Percentiles rank a stretch among this genome's conserved stretches.
Evolutionary conservation across 2,888 invertebrate genomes (phyloP).

Genomic region (Chaitophorus viminalis): DNA sequence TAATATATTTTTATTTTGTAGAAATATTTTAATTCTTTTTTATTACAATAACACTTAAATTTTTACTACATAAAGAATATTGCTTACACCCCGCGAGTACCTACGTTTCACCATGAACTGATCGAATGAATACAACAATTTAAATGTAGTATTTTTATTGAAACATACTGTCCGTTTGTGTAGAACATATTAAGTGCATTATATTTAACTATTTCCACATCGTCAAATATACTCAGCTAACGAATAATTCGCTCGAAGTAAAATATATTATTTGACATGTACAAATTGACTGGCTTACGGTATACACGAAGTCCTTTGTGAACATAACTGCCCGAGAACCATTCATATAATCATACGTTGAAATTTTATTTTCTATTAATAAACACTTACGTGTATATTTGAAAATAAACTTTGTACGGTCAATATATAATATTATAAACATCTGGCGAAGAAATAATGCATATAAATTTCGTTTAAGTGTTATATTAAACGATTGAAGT

Average conservation of each 20-base stretch:
- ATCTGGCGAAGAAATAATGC: not conserved
- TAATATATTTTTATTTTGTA: not conserved
- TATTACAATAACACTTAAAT: too few relatives aligned
- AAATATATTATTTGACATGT: not conserved
- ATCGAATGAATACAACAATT: not conserved
- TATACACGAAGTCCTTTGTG: not conserved
- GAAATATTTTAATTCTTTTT: not conserved
- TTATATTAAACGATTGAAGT: not conserved
- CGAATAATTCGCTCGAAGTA: not conserved
- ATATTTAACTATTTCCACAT: not conserved
- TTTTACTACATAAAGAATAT: not conserved
- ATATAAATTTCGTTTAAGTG: not conserved
- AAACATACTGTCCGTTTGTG: not conserved
- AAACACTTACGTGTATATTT: not conserved
- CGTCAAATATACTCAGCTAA: not conserved
- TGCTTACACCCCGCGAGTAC: not conserved
- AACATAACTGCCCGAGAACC: not conserved
- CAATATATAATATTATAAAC: not conserved
- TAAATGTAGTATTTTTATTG: not conserved
- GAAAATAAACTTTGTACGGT: not conserved
- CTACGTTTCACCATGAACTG: not conserved
- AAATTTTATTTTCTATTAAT: not conserved
- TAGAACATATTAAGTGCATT: not conserved
- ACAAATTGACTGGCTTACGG: not conserved
- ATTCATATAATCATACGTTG: not conserved